Evolutionary conservation across 2,797 vertebrate genomes (phyloP), one percentile per base, ranked within the genome.

Genomic region (Lepilemur septentrionalis): DNA sequence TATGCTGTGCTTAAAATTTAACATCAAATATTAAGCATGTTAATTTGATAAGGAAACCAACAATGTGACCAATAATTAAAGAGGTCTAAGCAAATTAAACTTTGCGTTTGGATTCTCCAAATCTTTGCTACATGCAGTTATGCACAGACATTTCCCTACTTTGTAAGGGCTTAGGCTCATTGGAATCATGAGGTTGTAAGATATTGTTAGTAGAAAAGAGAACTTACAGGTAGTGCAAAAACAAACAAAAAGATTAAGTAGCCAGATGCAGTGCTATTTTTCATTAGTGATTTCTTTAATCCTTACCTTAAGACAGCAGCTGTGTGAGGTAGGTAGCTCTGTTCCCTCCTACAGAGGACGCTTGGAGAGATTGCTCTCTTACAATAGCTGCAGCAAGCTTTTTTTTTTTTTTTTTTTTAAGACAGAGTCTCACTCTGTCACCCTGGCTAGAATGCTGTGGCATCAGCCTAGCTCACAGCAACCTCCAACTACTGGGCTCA

Each of bases 31-130:
- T 90, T 48, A 92, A 59, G 20, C 57, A 61, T 18, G 30, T 30
- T 89, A 41, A 92, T 85, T 95, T 82, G 76, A 75, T 95, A 93
- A 73, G 57, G 82, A 95, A 95, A 52, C 41, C 32, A 78, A 76
- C 63, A 52, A 72, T 72, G 72, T n/a, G 23, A 79, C 48, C 30
- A 30, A 35, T 82, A 76, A 61, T 57, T 76, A 22, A 82, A 73
- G 69, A 48, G 14, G 50, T 18, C 22, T 82, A 83, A 82, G 72
- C 81, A 79, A 85, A 73, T 79, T 82, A 41, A 72, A n/a, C 48
- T 90, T 35, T 30, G n/a, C 48, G 6, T 78, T 76, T 93, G 46
- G 43, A 63, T 13, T 87, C 12, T 41, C 35, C 52, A 55, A 20
- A 67, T 50, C 52, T 94, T 59, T 61, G 61, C 50, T 76, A 0